phyloP scores from a whole-genome alignment of 2,888 invertebrate genomes.

The Drosophila melanosoma region DNA sequence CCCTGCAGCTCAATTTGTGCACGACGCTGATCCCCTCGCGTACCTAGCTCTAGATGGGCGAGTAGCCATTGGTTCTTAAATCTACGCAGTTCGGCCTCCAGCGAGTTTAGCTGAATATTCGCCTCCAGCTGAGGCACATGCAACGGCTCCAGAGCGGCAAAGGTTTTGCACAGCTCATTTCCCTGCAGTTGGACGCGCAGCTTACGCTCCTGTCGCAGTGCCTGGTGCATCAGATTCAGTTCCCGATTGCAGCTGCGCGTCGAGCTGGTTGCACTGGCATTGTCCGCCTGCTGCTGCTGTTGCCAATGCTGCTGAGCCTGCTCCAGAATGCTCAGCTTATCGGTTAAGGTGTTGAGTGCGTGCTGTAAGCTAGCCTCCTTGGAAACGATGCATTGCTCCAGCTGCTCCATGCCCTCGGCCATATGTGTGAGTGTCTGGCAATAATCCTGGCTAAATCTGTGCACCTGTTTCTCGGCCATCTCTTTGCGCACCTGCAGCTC shows the following conservation, averaged over 20 bases:
- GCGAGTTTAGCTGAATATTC: conserved; percentile 62
- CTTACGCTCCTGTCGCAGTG: conserved; percentile 86
- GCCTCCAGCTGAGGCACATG: conserved; percentile 84
- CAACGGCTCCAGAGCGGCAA: conserved; percentile 86
- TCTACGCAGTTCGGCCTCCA: conserved; percentile 80
- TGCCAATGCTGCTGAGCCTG: conserved; percentile 94
- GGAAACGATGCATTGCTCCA: conserved; percentile 88
- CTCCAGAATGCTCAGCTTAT: conserved; percentile 95
- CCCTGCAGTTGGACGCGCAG: conserved; percentile 86
- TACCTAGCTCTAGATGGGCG: conserved; percentile 69
- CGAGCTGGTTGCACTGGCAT: conserved; percentile 75
- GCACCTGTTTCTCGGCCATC: conserved; percentile 94
- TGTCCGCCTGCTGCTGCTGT: conserved; percentile 88
- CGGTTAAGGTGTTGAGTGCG: conserved; percentile 95
- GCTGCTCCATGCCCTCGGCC: conserved; percentile 88
- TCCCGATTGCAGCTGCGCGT: conserved; percentile 69
- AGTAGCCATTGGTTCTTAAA: conserved; percentile 79
- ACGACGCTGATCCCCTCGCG: conserved; percentile 54
- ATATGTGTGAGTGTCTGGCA: conserved; percentile 61
- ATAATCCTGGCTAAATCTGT: conserved; percentile 86
- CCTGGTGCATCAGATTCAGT: conserved; percentile 66
- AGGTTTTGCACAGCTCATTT: conserved; percentile 85
- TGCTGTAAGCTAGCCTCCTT: conserved; percentile 98
- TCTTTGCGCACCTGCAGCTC: conserved; percentile 96
- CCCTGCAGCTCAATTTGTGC: conserved; percentile 72